Base-by-base conservation (phyloP, 2,888 invertebrate species). In the Agrochola circellaris region DNA sequence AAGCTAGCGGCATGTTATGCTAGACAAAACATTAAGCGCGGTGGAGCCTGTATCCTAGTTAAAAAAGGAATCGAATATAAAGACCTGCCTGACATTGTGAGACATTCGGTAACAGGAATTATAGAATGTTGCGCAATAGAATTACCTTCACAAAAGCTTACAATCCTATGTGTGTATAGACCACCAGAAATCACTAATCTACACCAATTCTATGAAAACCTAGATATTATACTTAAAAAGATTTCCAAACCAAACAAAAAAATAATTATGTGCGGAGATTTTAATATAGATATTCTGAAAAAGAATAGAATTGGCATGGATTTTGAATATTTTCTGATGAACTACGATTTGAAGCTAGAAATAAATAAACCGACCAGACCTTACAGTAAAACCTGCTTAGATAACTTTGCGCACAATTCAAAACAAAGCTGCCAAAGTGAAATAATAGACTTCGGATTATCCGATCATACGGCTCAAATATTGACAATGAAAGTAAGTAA, bases 321-420 rank as follows among this genome's bases (percentile, higher is more conserved):
- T 62, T 62, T 62, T 62, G 38, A 38, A 62, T 38, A 62, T 69
- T 17, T 56, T 54, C 51, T 67, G 30, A 67, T 67, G 34, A 20
- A 68, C 30, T 54, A 54, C 34, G 51, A 54, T 67, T 67, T 67
- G 30, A 20, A 51, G 48, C 17, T 30, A 23, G 34, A 48, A 30
- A 67, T 30, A 34, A 38, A 62, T 62, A 38, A 23, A 38, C 62
- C 62, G 34, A 62, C 34, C 13, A 34, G 61, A 20, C 11, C 11
- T 62, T 34, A 2, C 3, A 34, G 62, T 38, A 62, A 62, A 62
- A 62, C 62, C 23, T n/a, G 58, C 23, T 54, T 54, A 9, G 23
- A 54, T 54, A 23, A 23, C 9, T 54, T 54, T 54, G 54, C 23
- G 54, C 54, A 54, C 9, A 54, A 54, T 54, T 54, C 23, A 23